phyloP scores from a whole-genome alignment of 2,113 vertebrate genomes.

The Seriola aureovittata region DNA sequence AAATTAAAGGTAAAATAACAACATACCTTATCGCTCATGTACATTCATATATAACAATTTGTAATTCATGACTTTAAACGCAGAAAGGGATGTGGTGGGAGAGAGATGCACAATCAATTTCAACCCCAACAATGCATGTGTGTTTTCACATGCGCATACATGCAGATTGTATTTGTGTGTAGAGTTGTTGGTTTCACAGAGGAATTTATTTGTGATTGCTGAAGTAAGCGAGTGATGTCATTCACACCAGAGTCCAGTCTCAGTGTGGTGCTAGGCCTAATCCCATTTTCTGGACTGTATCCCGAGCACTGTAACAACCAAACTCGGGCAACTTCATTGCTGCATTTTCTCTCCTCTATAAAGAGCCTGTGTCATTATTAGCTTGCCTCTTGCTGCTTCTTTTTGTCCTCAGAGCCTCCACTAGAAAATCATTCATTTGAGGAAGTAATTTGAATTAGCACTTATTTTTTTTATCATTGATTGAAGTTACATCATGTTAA shows the following conservation, averaged over 20 bases:
- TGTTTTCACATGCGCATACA: not conserved
- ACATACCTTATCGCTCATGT: not conserved
- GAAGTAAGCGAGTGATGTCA: not conserved
- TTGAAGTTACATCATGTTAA: constrained; percentile 2
- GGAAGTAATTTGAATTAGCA: not conserved
- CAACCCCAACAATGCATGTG: not conserved
- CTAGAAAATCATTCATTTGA: constrained; percentile 8
- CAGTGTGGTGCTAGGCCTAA: not conserved
- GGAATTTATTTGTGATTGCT: not conserved
- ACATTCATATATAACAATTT: not conserved
- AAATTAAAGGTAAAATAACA: not conserved
- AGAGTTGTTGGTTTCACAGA: not conserved
- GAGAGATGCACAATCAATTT: not conserved
- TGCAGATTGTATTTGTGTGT: not conserved
- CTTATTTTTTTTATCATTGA: not conserved
- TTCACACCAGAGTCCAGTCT: constrained; percentile 15
- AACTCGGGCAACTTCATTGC: not conserved
- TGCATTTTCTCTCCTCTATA: constrained; percentile 1
- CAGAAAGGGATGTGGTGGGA: not conserved
- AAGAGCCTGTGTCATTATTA: constrained; percentile 17
- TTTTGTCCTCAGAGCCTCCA: not conserved
- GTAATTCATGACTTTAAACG: not conserved
- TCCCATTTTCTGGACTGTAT: constrained; percentile 23
- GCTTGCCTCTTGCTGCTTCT: not conserved
- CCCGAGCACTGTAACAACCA: not conserved